A percentile compares a stretch with the other conserved stretches of the same genome.
Conservation (phyloP, 2,888 invertebrate species). For the Volucella zonaria region DNA sequence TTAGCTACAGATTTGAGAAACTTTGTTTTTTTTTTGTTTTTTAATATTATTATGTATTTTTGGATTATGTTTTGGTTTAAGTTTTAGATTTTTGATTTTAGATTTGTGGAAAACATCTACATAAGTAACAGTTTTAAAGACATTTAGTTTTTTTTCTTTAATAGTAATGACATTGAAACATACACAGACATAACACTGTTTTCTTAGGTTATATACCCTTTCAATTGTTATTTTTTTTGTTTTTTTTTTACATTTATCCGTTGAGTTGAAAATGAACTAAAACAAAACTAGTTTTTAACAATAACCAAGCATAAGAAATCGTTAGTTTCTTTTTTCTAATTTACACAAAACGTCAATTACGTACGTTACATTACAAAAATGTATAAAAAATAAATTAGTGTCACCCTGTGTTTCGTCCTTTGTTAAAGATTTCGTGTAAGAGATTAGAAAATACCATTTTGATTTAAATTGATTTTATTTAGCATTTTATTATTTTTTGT, state of each 20-base stretch:
- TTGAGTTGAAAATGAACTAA: conserved; percentile 35
- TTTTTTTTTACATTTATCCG: conserved; percentile 44
- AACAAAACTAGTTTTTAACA: conserved; percentile 47
- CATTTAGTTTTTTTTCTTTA: conserved; percentile 64
- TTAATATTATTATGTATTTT: conserved; percentile 10
- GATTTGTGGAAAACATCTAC: conserved; percentile 64
- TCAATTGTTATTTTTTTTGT: conserved; percentile 8
- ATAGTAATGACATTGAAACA: conserved; percentile 73
- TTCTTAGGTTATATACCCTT: conserved; percentile 9
- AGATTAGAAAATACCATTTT: conserved; percentile 61
- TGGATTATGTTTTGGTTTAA: conserved; percentile 27
- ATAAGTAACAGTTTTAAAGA: conserved; percentile 72
- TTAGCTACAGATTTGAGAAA: conserved; percentile 66
- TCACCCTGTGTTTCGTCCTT: conserved; percentile 73
- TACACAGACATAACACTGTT: conserved; percentile 73
- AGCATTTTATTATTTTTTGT: conserved; percentile 3
- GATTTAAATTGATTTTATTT: conserved; percentile 32
- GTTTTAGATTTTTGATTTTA: conserved; percentile 22
- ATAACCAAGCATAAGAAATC: conserved; percentile 46
- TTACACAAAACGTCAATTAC: conserved; percentile 57
- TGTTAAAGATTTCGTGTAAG: conserved; percentile 64
- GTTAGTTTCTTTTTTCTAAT: conserved; percentile 5
- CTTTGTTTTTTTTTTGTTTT: conserved; percentile 25
- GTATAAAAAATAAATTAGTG: conserved; percentile 71
- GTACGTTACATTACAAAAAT: conserved; percentile 60